Evolutionary conservation across 2,113 vertebrate genomes (phyloP).

Genomic region (Syrmaticus mikado): DNA sequence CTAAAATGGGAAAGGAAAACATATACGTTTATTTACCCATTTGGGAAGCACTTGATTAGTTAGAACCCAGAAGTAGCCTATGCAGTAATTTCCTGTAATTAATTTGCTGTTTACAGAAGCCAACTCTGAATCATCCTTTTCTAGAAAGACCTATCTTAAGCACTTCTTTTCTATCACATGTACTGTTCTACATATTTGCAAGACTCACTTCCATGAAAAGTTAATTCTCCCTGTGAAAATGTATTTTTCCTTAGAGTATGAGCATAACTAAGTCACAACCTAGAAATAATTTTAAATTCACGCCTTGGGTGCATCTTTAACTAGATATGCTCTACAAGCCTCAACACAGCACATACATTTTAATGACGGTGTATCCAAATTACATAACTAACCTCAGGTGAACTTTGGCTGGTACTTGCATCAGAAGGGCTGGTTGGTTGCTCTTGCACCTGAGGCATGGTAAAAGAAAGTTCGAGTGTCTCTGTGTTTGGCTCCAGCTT

Average conservation of each 20-base stretch:
- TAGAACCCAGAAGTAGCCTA: not conserved
- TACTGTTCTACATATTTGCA: not conserved
- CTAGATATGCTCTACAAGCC: not conserved
- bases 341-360: not conserved
- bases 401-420: constrained; percentile 81
- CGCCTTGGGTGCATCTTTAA: not conserved
- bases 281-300: not conserved
- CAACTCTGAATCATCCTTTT: not conserved
- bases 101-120: not conserved
- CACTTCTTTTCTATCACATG: not conserved
- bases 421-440: constrained; percentile 78
- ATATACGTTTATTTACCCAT: not conserved
- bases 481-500: constrained; percentile 85
- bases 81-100: not conserved
- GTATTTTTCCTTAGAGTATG: not conserved
- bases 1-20: not conserved
- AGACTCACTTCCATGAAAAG: not conserved
- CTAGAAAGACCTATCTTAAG: not conserved
- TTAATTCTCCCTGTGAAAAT: not conserved
- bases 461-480: constrained; percentile 82
- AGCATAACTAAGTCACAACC: not conserved
- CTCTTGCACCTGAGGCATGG: constrained; percentile 80
- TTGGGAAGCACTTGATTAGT: not conserved
- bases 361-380: not conserved
- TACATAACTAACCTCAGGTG: constrained; percentile 82